Evolutionary conservation across 2,113 vertebrate species (phyloP).

Genomic region (Bombycilla garrulus): DNA sequence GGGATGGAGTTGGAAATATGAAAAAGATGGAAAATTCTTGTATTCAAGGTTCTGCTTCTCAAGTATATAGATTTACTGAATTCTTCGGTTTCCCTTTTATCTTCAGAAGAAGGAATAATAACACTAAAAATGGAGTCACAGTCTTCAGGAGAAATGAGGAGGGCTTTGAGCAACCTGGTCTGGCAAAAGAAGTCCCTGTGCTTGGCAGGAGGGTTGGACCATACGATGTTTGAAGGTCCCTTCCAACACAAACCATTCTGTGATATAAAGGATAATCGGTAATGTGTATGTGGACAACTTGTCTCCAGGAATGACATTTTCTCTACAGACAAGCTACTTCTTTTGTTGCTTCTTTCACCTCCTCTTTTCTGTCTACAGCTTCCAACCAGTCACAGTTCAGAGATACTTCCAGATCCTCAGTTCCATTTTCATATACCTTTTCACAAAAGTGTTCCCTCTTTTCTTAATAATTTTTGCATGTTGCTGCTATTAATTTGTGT

Average conservation of each 20-base stretch:
- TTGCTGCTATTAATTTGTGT: neutral
- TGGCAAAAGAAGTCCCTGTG: neutral
- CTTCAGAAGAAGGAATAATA: neutral
- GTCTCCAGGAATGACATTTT: neutral
- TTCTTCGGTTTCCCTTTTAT: neutral
- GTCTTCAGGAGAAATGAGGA: neutral
- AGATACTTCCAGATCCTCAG: neutral
- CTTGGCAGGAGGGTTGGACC: neutral
- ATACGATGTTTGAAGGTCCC: neutral
- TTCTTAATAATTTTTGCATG: neutral
- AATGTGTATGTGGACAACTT: accelerated
- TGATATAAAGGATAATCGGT: neutral
- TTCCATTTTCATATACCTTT: neutral
- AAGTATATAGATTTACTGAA: neutral
- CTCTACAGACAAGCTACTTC: neutral
- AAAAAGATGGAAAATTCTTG: neutral
- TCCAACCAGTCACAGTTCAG: neutral
- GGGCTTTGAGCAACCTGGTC: neutral
- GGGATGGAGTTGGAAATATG: neutral
- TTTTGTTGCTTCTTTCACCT: neutral
- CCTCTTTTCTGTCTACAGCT: neutral
- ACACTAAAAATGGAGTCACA: neutral
- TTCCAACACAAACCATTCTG: neutral
- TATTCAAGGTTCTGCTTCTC: neutral
- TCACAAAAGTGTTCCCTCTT: neutral